Evolutionary conservation across 2,888 invertebrate species (phyloP).

Genomic region (Euzophera pinguis): DNA sequence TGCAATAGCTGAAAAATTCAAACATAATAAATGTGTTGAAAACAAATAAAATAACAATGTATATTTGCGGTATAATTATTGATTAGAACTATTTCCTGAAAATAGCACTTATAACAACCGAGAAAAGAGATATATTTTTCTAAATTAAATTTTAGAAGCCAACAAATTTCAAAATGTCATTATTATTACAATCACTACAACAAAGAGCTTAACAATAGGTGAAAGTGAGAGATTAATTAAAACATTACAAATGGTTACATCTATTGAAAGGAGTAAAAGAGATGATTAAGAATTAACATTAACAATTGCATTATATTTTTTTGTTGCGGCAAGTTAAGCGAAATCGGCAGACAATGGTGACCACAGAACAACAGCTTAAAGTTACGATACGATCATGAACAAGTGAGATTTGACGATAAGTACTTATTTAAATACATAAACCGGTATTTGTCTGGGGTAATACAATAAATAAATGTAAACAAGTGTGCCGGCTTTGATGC

Average conservation of each 20-base stretch:
- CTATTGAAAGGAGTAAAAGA: constrained; percentile 39
- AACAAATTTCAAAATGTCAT: not conserved
- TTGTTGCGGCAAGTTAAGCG: constrained; percentile 31
- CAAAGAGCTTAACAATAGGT: constrained; percentile 32
- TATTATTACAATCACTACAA: not conserved
- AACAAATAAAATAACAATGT: too few relatives aligned
- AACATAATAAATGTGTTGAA: too few relatives aligned
- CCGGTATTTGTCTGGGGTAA: constrained; percentile 5
- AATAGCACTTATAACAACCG: too few relatives aligned
- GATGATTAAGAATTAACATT: constrained; percentile 36
- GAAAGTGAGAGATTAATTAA: constrained; percentile 59
- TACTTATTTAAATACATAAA: constrained; percentile 10
- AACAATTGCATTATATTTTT: constrained; percentile 35
- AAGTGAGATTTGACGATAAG: constrained; percentile 8
- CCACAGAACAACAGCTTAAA: constrained; percentile 24
- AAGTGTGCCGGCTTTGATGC: constrained; percentile 8
- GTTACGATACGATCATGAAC: constrained; percentile 8
- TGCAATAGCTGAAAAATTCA: too few relatives aligned
- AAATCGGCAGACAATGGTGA: constrained; percentile 48
- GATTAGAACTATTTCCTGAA: too few relatives aligned
- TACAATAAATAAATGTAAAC: constrained; percentile 10
- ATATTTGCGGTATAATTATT: too few relatives aligned
- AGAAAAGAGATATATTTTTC: too few relatives aligned
- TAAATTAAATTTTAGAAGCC: not conserved
- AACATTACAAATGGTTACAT: constrained; percentile 51